phyloP scores from a whole-genome alignment of 2,797 vertebrate species.

The Catamblyrhynchus diadema region DNA sequence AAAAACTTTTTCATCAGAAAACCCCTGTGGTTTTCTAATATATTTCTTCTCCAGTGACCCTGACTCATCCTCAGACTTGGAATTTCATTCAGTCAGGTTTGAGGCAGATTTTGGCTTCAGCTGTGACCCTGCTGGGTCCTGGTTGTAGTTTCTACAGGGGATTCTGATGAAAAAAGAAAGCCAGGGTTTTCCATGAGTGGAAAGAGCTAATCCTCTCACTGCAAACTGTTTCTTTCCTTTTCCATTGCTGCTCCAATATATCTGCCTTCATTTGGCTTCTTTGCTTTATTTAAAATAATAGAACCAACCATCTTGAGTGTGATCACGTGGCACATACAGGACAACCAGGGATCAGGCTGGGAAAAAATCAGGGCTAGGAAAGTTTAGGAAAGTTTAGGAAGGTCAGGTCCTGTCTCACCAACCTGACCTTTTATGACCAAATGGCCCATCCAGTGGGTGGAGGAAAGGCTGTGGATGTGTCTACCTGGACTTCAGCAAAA shows the following conservation, averaged over 20 bases:
- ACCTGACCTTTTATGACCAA: background rate
- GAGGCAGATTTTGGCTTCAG: background rate
- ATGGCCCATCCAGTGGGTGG: background rate
- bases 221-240: background rate
- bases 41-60: background rate
- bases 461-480: background rate
- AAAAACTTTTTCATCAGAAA: background rate
- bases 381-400: background rate
- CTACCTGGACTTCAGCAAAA: background rate
- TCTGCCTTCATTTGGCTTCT: background rate
- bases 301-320: accelerated
- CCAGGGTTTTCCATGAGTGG: background rate
- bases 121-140: background rate
- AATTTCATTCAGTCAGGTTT: background rate
- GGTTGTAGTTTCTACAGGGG: background rate
- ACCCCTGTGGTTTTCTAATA: background rate
- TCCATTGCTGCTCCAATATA: background rate
- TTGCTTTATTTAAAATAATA: background rate
- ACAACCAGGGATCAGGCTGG: background rate
- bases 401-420: background rate
- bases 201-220: background rate
- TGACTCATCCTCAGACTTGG: background rate
- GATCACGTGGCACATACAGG: accelerated
- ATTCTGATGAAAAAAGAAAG: background rate
- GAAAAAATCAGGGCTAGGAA: background rate